Conservation (phyloP, 2,888 invertebrate genomes). For the Agonopterix arenella region DNA sequence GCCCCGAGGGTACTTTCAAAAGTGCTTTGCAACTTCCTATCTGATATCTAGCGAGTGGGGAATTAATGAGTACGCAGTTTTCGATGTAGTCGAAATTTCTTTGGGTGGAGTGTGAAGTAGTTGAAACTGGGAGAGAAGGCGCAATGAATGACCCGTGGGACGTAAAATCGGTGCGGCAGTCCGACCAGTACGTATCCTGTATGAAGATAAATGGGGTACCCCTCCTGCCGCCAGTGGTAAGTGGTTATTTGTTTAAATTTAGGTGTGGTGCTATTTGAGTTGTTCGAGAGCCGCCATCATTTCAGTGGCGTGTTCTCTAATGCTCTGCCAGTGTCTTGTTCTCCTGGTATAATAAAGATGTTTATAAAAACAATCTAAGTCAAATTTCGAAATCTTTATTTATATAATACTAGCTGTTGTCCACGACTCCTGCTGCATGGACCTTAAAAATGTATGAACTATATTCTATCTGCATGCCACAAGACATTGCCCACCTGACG, state of each 20-base stretch:
- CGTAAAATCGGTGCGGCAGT: conserved; percentile 58
- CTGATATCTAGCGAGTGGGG: conserved; percentile 13
- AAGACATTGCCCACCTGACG: too few relatives aligned
- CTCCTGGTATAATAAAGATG: conserved; percentile 17
- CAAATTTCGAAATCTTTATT: too few relatives aligned
- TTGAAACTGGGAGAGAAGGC: conserved; percentile 5
- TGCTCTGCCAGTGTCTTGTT: conserved; percentile 1
- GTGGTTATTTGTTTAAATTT: conserved; percentile 23
- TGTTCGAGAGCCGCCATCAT: too few relatives aligned
- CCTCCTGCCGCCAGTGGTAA: conserved; percentile 86
- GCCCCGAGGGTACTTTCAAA: conserved; percentile 18
- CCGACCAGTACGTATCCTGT: conserved; percentile 78
- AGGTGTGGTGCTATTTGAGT: too few relatives aligned
- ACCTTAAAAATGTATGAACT: too few relatives aligned
- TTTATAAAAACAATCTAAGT: not conserved
- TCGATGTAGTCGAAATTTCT: conserved; percentile 7
- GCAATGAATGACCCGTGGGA: conserved; percentile 71
- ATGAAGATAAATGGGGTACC: conserved; percentile 85
- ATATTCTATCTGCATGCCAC: too few relatives aligned
- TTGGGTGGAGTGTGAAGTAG: conserved; percentile 11
- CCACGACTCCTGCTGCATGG: too few relatives aligned
- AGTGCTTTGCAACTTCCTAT: conserved; percentile 27
- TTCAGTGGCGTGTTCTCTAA: too few relatives aligned
- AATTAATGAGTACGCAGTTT: conserved; percentile 7
- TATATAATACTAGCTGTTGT: too few relatives aligned